Evolutionary conservation across 2,113 vertebrate species (phyloP).

Genomic region (Brienomyrus longianalis): DNA sequence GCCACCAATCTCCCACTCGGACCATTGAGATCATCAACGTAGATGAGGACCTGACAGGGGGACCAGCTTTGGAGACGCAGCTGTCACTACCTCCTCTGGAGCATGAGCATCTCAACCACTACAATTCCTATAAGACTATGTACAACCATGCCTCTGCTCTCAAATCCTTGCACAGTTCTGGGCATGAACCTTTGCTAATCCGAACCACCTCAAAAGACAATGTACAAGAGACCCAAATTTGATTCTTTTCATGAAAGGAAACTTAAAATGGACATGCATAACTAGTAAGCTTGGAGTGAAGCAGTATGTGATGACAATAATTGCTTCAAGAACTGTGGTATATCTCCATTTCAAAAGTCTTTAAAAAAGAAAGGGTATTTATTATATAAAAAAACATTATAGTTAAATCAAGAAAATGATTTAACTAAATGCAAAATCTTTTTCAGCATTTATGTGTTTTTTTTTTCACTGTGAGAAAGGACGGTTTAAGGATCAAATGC

Average conservation of each 20-base stretch:
- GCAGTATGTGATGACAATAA: constrained; percentile 65
- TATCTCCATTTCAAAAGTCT: constrained; percentile 98
- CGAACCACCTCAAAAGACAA: constrained; percentile 99
- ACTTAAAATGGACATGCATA: constrained; percentile 50
- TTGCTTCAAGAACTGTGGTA: constrained; percentile 91
- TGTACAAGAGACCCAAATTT: constrained; percentile 99
- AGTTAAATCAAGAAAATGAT: constrained; percentile 91
- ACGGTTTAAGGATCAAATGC: constrained; percentile 50
- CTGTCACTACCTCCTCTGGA: constrained; percentile 92
- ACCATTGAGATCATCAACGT: constrained; percentile 98
- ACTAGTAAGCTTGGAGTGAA: constrained; percentile 43
- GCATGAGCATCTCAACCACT: constrained; percentile 98
- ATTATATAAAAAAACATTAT: constrained; percentile 92
- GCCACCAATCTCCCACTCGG: constrained; percentile 86
- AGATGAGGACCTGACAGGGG: constrained; percentile 92
- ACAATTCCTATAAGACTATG: constrained; percentile 92
- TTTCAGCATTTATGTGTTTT: constrained; percentile 71
- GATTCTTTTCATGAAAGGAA: constrained; percentile 54
- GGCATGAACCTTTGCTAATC: constrained; percentile 99
- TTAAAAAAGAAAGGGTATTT: constrained; percentile 99
- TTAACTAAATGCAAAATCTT: constrained; percentile 68
- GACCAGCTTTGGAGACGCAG: constrained; percentile 87
- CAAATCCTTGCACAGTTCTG: constrained; percentile 99
- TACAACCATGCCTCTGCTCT: constrained; percentile 97
- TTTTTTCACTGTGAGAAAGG: constrained; percentile 25